These are phyloP conservation scores for Heliconius congener DNA, from an alignment of 1,140 invertebrate species.

Conservation along the genomic window DNA sequence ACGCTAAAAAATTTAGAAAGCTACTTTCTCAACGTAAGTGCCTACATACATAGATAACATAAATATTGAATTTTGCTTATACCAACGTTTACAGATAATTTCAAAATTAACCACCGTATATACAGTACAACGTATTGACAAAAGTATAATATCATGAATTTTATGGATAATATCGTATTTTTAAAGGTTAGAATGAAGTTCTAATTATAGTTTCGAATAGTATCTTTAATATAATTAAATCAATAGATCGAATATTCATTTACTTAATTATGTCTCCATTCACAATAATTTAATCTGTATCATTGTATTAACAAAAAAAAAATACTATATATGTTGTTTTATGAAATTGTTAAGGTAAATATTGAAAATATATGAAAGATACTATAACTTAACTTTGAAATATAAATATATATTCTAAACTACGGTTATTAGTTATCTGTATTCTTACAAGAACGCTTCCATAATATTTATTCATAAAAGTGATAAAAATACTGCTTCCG, in stretches of 20 bases:
- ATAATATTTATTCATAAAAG: conserved; percentile 25
- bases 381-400: neutral
- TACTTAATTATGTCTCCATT: no score
- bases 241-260: no score
- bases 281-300: no score
- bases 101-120: neutral
- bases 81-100: neutral
- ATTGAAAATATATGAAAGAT: neutral
- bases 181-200: no score
- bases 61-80: conserved; percentile 20
- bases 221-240: no score
- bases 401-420: neutral
- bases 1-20: conserved; percentile 72
- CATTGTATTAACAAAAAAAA: no score
- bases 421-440: conserved; percentile 1
- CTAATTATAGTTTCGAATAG: no score
- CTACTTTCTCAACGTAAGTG: conserved; percentile 67
- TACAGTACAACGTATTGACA: neutral
- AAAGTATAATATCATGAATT: neutral
- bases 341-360: neutral
- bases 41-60: conserved; percentile 36
- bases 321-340: no score
- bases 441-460: conserved; percentile 39
- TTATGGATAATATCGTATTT: no score
- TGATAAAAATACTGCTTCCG: conserved; percentile 36